phyloP scores from a whole-genome alignment of 2,113 vertebrate genomes.

The Heterocephalus glaber region DNA sequence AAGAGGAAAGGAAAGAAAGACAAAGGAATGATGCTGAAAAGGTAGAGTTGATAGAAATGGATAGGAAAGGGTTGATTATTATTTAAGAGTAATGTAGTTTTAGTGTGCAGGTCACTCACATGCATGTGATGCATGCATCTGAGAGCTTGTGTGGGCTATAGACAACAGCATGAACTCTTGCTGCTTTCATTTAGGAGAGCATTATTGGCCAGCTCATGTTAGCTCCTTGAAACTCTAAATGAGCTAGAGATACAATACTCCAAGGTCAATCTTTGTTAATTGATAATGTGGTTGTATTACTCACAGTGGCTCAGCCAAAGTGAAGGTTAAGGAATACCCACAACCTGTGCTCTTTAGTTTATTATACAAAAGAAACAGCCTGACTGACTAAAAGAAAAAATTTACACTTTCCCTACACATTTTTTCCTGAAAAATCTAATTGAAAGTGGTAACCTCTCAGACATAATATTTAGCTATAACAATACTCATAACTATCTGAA shows the following conservation, averaged over 20 bases:
- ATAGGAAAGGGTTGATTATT: background rate
- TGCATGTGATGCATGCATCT: background rate
- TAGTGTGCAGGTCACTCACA: background rate
- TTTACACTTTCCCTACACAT: background rate
- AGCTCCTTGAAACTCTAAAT: background rate
- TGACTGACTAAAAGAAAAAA: background rate
- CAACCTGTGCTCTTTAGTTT: background rate
- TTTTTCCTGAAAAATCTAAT: conserved; percentile 44
- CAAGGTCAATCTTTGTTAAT: background rate
- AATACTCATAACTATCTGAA: background rate
- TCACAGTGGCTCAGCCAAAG: background rate
- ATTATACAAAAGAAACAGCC: background rate
- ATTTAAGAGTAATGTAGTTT: background rate
- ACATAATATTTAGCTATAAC: background rate
- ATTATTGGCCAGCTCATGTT: background rate
- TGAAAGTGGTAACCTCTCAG: background rate
- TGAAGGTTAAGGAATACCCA: background rate
- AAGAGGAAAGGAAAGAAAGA: background rate
- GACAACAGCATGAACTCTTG: background rate
- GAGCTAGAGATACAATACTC: background rate
- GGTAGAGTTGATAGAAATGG: background rate
- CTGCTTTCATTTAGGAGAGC: background rate
- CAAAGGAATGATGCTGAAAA: background rate
- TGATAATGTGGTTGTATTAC: background rate
- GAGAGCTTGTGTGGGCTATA: background rate